Percentiles rank a stretch among this genome's conserved stretches.
Evolutionary conservation across 2,113 vertebrate genomes (phyloP).

Genomic region (Tetrao urogallus): DNA sequence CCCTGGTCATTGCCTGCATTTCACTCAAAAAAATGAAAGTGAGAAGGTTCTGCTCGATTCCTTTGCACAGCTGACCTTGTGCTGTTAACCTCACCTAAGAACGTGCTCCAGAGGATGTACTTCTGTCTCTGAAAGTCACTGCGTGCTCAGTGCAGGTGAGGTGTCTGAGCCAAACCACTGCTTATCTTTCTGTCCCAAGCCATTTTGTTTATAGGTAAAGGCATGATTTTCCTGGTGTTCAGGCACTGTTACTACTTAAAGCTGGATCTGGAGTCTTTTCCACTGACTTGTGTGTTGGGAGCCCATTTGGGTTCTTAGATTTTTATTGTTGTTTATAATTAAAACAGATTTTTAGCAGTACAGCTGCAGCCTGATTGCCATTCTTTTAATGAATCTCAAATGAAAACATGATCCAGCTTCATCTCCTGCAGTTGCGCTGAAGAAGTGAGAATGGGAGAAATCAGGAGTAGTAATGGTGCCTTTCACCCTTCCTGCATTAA

Average conservation of each 20-base stretch:
- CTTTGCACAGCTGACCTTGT: not conserved
- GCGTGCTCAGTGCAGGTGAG: not conserved
- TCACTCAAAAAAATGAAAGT: not conserved
- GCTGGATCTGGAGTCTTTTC: not conserved
- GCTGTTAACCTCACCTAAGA: not conserved
- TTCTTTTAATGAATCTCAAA: not conserved
- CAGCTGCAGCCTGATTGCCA: slow-evolving; percentile 2
- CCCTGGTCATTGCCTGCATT: not conserved
- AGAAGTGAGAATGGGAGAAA: not conserved
- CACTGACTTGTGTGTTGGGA: not conserved
- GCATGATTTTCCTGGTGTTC: fast-evolving
- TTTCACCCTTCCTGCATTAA: not conserved
- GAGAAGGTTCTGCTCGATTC: not conserved
- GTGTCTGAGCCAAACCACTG: not conserved
- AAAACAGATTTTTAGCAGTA: not conserved
- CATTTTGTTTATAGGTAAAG: not conserved
- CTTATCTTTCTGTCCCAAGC: not conserved
- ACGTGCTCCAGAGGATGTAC: fast-evolving
- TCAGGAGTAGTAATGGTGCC: not conserved
- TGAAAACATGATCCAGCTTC: not conserved
- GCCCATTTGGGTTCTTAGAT: not conserved
- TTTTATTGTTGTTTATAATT: slow-evolving; percentile 21
- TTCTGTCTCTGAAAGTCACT: not conserved
- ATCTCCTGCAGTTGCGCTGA: not conserved
- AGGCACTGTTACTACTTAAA: not conserved